These are phyloP conservation scores for Dendrocincla fuliginosa DNA, from an alignment of 2,797 vertebrate genomes.

Conservation along the genomic window DNA sequence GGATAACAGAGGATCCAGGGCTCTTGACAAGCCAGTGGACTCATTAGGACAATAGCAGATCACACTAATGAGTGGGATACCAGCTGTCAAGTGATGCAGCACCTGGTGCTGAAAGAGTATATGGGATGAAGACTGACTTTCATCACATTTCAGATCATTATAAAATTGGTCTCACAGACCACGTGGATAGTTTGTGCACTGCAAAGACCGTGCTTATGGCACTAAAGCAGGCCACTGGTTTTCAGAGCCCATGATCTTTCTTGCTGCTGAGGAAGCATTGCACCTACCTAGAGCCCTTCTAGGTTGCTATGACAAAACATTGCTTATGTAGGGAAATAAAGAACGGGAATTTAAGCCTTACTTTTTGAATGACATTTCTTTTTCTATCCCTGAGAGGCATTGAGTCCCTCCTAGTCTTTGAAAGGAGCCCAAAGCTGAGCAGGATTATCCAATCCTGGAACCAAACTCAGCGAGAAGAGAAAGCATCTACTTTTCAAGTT, in stretches of 20 bases:
- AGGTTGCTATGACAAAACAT: background rate
- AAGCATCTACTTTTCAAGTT: background rate
- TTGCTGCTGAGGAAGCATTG: background rate
- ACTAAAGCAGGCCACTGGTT: background rate
- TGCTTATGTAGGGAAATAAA: background rate
- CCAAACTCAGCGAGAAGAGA: background rate
- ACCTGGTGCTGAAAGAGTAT: background rate
- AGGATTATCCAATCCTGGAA: background rate
- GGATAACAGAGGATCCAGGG: background rate
- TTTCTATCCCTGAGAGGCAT: background rate
- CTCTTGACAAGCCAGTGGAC: background rate
- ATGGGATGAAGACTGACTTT: background rate
- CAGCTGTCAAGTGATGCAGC: background rate
- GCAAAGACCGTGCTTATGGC: background rate
- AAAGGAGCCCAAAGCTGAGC: background rate
- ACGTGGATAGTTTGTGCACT: background rate
- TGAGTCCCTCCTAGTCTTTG: background rate
- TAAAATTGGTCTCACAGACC: background rate
- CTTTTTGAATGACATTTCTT: background rate
- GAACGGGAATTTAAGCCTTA: background rate
- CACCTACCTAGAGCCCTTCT: background rate
- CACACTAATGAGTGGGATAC: background rate
- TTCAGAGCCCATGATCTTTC: background rate
- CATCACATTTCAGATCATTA: background rate
- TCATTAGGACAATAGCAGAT: background rate